Evolutionary conservation across 2,888 invertebrate genomes (phyloP).

Genomic region (Magallana nippona): DNA sequence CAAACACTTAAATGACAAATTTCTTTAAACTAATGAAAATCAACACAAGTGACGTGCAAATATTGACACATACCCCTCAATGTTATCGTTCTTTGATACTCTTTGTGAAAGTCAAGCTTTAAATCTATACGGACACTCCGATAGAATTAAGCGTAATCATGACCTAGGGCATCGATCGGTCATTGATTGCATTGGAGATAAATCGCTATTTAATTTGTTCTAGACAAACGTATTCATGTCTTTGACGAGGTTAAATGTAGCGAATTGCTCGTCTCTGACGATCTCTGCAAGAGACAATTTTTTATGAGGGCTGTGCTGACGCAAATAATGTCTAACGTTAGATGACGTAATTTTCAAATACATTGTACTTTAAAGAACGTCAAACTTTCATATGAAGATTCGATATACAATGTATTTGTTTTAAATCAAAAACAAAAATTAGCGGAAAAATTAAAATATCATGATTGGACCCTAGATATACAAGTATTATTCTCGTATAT

Average conservation of each 20-base stretch:
- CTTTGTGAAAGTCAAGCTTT: conserved; percentile 29
- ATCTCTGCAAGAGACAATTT: background rate
- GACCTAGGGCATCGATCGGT: conserved; percentile 29
- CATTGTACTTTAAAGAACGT: too few species aligned
- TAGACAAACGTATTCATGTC: background rate
- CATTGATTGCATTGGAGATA: conserved; percentile 16
- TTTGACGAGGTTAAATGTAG: background rate
- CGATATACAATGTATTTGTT: too few species aligned
- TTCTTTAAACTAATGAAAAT: conserved; percentile 22
- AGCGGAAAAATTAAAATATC: too few species aligned
- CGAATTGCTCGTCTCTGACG: background rate
- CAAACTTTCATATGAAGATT: too few species aligned
- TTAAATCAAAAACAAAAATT: too few species aligned
- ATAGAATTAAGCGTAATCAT: conserved; percentile 20
- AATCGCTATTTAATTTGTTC: conserved; percentile 16
- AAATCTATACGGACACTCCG: conserved; percentile 17
- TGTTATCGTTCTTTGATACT: conserved; percentile 24
- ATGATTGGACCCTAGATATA: too few species aligned
- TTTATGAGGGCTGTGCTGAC: too few species aligned
- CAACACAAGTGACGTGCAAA: conserved; percentile 22
- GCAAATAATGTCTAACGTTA: too few species aligned
- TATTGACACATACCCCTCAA: conserved; percentile 24
- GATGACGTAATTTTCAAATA: too few species aligned
- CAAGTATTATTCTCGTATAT: too few species aligned
- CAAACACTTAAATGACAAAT: conserved; percentile 7